Base-by-base conservation (phyloP, 2,797 vertebrate species). In the Acanthopagrus latus region DNA sequence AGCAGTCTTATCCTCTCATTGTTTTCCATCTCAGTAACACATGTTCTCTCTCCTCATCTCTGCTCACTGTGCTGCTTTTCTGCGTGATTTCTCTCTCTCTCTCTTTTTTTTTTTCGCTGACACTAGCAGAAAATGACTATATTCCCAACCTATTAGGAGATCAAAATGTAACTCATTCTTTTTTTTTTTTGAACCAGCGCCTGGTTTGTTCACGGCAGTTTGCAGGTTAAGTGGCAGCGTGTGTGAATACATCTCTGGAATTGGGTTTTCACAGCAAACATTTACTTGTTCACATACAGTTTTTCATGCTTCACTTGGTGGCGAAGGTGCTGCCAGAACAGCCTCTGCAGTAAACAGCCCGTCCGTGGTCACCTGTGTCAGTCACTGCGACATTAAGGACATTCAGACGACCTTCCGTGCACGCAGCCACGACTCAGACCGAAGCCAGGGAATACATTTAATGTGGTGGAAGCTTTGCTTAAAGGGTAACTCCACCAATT, bases 1-100 rank as follows among this genome's bases (percentile, higher is more conserved):
- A 92, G 68, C 65, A 47, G 62, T 54, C 70, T 88, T 84, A 79
- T 83, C 60, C 74, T 85, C 86, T 83, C 72, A 85, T 86, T 41
- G 29, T 71, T 89, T 74, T 69, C 63, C 59, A 82, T 88, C 80
- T 81, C 74, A n/a, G 59, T 60, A 80, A 83, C 86, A 85, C 71
- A 60, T 88, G 74, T 80, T 77, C 78, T 52, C 48, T 54, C 71
- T 56, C 63, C 64, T 66, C 67, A 12, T 71, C 68, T 70, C 33
- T 60, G 43, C 65, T 77, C 21, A 6, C 69, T 18, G 5, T 66
- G 66, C 48, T 74, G 29, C 52, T 63, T 82, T 83, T 80, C 64
- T 78, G 33, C 65, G 67, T 70, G 38, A 90, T 82, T 76, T 77
- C 62, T 80, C 54, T 63, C 25, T 51, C 21, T 11, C 14, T 12